Evolutionary conservation across 1,140 invertebrate genomes (phyloP).

Genomic region (Ylistrum balloti): DNA sequence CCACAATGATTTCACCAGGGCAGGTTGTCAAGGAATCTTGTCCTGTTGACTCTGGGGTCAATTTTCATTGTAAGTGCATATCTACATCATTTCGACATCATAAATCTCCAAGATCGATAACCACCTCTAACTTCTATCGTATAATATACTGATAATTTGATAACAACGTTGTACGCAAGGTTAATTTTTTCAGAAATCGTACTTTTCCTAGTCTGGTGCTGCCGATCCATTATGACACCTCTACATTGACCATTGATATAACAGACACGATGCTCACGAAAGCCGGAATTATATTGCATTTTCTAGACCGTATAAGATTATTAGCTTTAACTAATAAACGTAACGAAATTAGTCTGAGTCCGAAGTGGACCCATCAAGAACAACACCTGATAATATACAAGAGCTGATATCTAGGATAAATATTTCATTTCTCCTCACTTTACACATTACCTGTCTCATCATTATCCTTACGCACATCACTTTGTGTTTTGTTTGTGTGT

Average conservation of each 20-base stretch:
- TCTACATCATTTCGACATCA: not conserved
- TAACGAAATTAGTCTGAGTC: slow-evolving; percentile 19
- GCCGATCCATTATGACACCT: not conserved
- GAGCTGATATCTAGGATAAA: not conserved
- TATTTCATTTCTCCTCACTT: slow-evolving; percentile 30
- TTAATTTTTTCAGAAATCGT: no score
- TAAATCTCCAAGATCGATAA: not conserved
- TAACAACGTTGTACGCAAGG: not conserved
- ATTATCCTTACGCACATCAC: not conserved
- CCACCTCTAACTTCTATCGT: not conserved
- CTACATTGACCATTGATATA: not conserved
- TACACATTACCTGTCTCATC: not conserved
- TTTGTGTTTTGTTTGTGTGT: not conserved
- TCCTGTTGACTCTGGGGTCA: not conserved
- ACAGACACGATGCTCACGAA: not conserved
- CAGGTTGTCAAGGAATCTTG: not conserved
- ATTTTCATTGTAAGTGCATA: not conserved
- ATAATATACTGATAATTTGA: not conserved
- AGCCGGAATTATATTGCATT: not conserved
- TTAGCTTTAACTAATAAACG: slow-evolving; percentile 29
- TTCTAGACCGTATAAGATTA: not conserved
- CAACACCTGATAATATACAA: not conserved
- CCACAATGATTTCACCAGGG: not conserved
- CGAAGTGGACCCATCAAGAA: not conserved
- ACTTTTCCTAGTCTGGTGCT: not conserved